Evolutionary conservation across 2,888 invertebrate species (phyloP).

Genomic region (Adela reaumurella): DNA sequence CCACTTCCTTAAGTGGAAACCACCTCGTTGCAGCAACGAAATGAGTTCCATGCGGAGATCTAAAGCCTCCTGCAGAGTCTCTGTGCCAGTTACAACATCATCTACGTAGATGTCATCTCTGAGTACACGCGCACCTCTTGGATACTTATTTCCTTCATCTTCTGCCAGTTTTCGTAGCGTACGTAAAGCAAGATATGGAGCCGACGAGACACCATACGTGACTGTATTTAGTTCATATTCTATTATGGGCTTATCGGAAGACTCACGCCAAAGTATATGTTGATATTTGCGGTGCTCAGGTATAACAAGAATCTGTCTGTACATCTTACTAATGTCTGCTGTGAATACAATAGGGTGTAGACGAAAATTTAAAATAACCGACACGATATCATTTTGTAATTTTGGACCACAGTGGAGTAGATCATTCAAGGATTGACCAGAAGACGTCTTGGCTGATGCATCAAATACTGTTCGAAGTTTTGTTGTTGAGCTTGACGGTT

Average conservation of each 20-base stretch:
- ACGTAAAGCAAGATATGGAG: constrained; percentile 3
- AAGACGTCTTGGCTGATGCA: constrained; percentile 12
- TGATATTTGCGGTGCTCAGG: constrained; percentile 2
- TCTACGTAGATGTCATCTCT: not conserved
- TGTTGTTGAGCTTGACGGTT: constrained; percentile 10
- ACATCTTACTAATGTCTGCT: constrained; percentile 10
- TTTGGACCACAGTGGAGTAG: constrained; percentile 13
- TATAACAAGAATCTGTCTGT: constrained; percentile 1
- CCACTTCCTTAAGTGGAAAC: not conserved
- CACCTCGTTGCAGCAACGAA: not conserved
- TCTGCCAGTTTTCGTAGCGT: constrained; percentile 4
- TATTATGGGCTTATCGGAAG: not conserved
- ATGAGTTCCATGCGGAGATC: not conserved
- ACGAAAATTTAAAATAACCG: constrained; percentile 12
- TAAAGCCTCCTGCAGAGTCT: not conserved
- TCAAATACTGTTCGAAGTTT: constrained; percentile 16
- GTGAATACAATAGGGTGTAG: constrained; percentile 12
- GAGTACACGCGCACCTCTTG: not conserved
- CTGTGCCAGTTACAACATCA: not conserved
- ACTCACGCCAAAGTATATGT: constrained; percentile 4
- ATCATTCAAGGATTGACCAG: constrained; percentile 11
- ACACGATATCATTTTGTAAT: constrained; percentile 14
- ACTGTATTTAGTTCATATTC: constrained; percentile 5
- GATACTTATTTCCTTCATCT: constrained; percentile 1
- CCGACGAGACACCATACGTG: constrained; percentile 4